phyloP scores from a whole-genome alignment of 2,888 invertebrate genomes.

The Drosophila mercatorum region DNA sequence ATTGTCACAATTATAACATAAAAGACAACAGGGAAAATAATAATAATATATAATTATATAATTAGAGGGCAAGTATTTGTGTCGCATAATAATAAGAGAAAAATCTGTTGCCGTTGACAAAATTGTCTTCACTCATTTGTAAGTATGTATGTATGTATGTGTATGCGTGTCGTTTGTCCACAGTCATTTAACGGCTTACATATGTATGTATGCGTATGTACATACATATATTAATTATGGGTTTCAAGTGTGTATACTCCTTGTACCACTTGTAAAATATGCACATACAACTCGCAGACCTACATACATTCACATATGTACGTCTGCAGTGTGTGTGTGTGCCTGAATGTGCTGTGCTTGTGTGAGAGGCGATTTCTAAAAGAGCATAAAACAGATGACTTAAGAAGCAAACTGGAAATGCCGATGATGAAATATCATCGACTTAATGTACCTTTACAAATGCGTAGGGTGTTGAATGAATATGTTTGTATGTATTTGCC shows the following conservation, averaged over 20 bases:
- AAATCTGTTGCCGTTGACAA: constrained; percentile 29
- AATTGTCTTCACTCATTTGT: constrained; percentile 15
- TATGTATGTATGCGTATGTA: constrained; percentile 27
- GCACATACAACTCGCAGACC: constrained; percentile 31
- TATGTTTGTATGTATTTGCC: background rate
- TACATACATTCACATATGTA: constrained; percentile 3
- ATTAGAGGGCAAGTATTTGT: constrained; percentile 9
- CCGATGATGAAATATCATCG: constrained; percentile 51
- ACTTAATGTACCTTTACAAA: constrained; percentile 25
- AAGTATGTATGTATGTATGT: constrained; percentile 4
- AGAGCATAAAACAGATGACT: constrained; percentile 62
- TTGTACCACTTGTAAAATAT: constrained; percentile 56
- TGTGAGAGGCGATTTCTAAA: constrained; percentile 50
- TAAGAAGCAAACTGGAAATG: constrained; percentile 61
- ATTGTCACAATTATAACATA: constrained; percentile 1
- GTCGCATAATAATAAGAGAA: background rate
- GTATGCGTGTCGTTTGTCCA: constrained; percentile 27
- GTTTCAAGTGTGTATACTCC: constrained; percentile 62
- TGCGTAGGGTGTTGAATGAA: constrained; percentile 22
- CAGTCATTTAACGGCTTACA: constrained; percentile 39
- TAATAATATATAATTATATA: background rate
- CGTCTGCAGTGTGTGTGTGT: background rate
- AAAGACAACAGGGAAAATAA: background rate
- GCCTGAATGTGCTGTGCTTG: constrained; percentile 12
- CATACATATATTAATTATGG: constrained; percentile 58